Percentiles rank a stretch among this genome's conserved stretches.
Evolutionary conservation across 2,113 vertebrate genomes (phyloP).

Genomic region (Psilopsiagon aymara): DNA sequence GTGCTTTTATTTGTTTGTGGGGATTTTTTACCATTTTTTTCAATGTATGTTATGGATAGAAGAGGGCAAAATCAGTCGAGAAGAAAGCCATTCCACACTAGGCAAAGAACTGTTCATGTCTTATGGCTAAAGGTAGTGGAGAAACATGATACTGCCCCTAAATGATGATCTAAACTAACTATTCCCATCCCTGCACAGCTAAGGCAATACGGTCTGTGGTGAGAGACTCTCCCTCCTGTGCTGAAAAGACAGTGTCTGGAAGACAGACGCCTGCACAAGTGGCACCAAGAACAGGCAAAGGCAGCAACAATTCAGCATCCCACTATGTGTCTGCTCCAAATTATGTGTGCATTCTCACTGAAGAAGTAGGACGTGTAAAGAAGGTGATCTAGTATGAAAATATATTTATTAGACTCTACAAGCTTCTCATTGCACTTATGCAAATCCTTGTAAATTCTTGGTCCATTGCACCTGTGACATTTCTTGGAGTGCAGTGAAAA

Average conservation of each 20-base stretch:
- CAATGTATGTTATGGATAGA: neutral
- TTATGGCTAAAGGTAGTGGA: neutral
- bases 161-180: slow-evolving; percentile 22
- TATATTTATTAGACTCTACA: neutral
- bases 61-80: neutral
- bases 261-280: neutral
- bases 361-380: neutral
- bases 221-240: neutral
- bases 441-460: neutral
- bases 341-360: neutral
- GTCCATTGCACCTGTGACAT: neutral
- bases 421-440: neutral
- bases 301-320: neutral
- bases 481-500: neutral
- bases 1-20: neutral
- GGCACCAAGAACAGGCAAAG: slow-evolving; percentile 22
- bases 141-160: neutral
- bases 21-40: fast-evolving
- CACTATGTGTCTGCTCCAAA: slow-evolving; percentile 29
- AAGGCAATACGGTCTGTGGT: neutral
- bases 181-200: slow-evolving; percentile 11
- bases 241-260: slow-evolving; percentile 35
- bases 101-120: neutral
- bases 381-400: neutral
- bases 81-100: neutral